Evolutionary conservation across 2,888 invertebrate species (phyloP).

Genomic region (Steromphala cineraria): DNA sequence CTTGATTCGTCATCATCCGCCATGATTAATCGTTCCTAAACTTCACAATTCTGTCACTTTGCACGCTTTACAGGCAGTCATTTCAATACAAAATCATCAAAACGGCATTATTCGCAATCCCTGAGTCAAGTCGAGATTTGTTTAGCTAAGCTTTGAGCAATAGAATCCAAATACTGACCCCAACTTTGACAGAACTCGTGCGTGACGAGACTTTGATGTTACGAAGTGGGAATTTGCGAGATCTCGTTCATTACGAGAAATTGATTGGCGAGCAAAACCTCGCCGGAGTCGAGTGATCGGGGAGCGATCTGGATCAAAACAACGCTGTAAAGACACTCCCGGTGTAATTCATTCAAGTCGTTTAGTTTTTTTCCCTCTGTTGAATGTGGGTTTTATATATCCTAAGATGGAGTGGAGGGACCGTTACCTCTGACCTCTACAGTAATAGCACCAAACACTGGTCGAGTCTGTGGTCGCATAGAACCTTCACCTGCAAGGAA

Average conservation of each 20-base stretch:
- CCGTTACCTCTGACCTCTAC: too few species aligned
- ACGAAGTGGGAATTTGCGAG: not conserved
- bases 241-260: constrained; percentile 19
- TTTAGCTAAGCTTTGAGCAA: not conserved
- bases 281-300: not conserved
- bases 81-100: constrained; percentile 17
- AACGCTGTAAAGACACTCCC: not conserved
- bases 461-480: too few species aligned
- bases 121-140: constrained; percentile 4
- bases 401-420: too few species aligned
- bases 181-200: constrained; percentile 12
- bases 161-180: constrained; percentile 1
- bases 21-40: too few species aligned
- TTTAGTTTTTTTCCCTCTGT: not conserved
- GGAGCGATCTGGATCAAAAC: not conserved
- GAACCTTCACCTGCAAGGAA: too few species aligned
- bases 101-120: not conserved
- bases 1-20: too few species aligned
- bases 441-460: too few species aligned
- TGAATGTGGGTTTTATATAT: too few species aligned
- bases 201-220: constrained; percentile 19
- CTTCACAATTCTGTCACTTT: too few species aligned
- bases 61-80: not conserved
- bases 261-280: not conserved
- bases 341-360: not conserved